Conservation (phyloP, 2,113 vertebrate species). For the Ammodytes marinus region DNA sequence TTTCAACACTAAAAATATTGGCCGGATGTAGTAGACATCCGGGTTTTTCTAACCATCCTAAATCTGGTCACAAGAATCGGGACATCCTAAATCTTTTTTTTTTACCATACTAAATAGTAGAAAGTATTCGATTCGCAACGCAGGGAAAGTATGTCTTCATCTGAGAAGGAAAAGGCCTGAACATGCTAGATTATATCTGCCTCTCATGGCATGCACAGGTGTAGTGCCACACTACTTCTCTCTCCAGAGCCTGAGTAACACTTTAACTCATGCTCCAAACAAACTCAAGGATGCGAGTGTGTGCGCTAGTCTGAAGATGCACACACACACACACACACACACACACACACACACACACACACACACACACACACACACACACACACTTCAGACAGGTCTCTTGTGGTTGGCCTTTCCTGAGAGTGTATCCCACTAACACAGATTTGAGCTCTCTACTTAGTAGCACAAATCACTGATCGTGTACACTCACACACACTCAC, state of each 20-base stretch:
- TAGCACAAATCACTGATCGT: constrained; percentile 40
- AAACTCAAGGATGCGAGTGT: background rate
- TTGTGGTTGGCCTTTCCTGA: constrained; percentile 70
- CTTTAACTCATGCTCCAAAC: background rate
- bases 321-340: constrained; percentile 6
- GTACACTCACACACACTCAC: background rate
- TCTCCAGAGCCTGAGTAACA: background rate
- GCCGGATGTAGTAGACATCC: too few relatives aligned
- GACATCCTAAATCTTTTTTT: too few relatives aligned
- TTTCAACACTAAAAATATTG: too few relatives aligned
- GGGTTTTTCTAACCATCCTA: too few relatives aligned
- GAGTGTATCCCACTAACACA: constrained; percentile 77
- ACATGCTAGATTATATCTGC: too few relatives aligned
- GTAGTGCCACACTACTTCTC: background rate
- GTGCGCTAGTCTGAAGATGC: constrained; percentile 16
- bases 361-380: too few relatives aligned
- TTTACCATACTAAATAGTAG: too few relatives aligned
- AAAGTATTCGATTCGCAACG: too few relatives aligned
- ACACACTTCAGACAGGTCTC: constrained; percentile 53
- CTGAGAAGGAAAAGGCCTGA: too few relatives aligned
- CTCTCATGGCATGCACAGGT: background rate
- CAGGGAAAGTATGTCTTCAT: too few relatives aligned
- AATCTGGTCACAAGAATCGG: too few relatives aligned
- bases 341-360: too few relatives aligned
- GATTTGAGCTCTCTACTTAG: constrained; percentile 54